A percentile compares a stretch with the other conserved stretches of the same genome.
Evolutionary conservation across 64 coral and sea anemone species (phyloP).

Genomic region (Platygyra sinensis): DNA sequence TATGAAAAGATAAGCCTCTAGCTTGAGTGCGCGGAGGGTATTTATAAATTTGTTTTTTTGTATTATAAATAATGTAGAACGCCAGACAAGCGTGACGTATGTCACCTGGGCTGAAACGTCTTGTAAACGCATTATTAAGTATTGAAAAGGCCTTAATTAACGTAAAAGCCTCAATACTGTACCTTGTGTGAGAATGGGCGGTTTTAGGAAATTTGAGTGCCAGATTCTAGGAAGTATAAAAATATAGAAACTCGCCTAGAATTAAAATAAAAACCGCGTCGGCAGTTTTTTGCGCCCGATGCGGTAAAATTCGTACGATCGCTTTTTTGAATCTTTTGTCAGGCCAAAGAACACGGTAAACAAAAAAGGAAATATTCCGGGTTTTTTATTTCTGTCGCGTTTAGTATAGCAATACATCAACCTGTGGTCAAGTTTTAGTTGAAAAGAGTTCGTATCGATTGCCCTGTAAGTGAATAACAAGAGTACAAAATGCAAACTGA

Average conservation of each 20-base stretch:
- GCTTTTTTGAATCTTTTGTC: neutral
- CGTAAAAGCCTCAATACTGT: slow-evolving; percentile 89
- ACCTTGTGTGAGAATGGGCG: slow-evolving; percentile 69
- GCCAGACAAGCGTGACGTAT: slow-evolving; percentile 99
- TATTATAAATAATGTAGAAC: slow-evolving; percentile 99
- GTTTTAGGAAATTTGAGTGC: slow-evolving; percentile 71
- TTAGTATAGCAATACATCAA: slow-evolving; percentile 30
- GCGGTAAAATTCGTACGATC: neutral
- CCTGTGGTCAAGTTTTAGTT: neutral
- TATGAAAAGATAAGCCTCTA: slow-evolving; percentile 70
- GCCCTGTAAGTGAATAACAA: slow-evolving; percentile 8
- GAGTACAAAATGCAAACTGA: neutral
- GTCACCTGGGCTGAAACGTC: slow-evolving; percentile 98
- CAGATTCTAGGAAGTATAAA: slow-evolving; percentile 23
- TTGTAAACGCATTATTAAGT: slow-evolving; percentile 94
- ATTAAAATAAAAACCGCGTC: neutral
- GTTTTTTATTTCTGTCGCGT: slow-evolving; percentile 15
- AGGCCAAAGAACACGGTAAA: slow-evolving; percentile 4
- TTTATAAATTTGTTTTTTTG: slow-evolving; percentile 94
- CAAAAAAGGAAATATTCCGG: slow-evolving; percentile 30
- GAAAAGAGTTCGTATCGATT: neutral
- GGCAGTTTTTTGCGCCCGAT: neutral
- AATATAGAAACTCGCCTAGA: slow-evolving; percentile 18
- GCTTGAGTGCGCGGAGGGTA: slow-evolving; percentile 67
- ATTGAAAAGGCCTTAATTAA: slow-evolving; percentile 97